Evolutionary conservation across 2,113 vertebrate species (phyloP).

Genomic region (Scatophagus argus): DNA sequence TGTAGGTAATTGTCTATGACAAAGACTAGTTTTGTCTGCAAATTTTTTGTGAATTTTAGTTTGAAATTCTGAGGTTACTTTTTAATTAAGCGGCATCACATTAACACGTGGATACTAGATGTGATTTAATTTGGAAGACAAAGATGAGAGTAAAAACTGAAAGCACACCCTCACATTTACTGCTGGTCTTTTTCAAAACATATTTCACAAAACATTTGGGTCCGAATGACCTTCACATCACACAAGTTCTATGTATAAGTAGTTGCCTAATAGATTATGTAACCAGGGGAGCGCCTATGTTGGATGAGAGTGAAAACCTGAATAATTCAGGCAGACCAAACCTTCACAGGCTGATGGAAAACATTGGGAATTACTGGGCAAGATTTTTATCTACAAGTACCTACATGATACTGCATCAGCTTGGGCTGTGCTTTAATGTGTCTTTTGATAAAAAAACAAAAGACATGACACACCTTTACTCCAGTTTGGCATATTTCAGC

Average conservation of each 20-base stretch:
- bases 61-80: too few species aligned
- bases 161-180: background rate
- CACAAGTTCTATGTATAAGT: background rate
- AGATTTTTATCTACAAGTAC: too few species aligned
- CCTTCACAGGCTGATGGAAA: background rate
- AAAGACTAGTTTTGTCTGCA: too few species aligned
- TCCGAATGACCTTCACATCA: background rate
- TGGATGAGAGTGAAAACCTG: slow-evolving; percentile 3
- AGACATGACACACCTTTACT: too few species aligned
- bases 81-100: too few species aligned
- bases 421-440: background rate
- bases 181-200: background rate
- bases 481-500: too few species aligned
- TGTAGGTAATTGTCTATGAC: background rate
- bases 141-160: too few species aligned
- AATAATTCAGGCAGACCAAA: slow-evolving; percentile 7
- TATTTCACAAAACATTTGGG: background rate
- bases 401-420: background rate
- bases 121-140: too few species aligned
- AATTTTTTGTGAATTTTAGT: too few species aligned
- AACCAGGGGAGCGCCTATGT: background rate
- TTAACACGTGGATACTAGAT: too few species aligned
- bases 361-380: background rate
- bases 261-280: slow-evolving; percentile 5
- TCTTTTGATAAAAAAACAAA: too few species aligned